Evolutionary conservation across 2,888 invertebrate genomes (phyloP).

Genomic region (Aleiodes alternator): DNA sequence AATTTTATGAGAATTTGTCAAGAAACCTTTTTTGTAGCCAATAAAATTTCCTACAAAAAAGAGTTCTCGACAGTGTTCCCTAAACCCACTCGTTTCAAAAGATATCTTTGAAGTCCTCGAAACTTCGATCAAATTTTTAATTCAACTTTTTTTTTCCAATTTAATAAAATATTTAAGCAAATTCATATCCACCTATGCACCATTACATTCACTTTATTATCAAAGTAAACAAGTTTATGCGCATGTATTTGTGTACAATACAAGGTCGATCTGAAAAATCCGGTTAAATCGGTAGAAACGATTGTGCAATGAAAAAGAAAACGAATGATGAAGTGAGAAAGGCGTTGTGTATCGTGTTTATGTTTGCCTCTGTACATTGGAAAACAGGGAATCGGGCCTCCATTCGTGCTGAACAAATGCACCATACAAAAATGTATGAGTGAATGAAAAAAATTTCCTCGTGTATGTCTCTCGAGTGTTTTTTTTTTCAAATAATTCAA

Average conservation of each 20-base stretch:
- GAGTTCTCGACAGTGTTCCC: no score
- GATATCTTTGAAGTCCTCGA: not conserved
- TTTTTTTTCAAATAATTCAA: no score
- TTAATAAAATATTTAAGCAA: not conserved
- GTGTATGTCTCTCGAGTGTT: no score
- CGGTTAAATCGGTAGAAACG: slow-evolving; percentile 57
- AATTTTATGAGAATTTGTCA: no score
- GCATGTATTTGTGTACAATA: slow-evolving; percentile 34
- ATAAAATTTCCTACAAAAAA: no score
- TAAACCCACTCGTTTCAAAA: not conserved
- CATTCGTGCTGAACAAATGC: slow-evolving; percentile 42
- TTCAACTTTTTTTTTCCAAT: not conserved
- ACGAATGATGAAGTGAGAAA: slow-evolving; percentile 14
- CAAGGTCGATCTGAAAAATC: slow-evolving; percentile 71
- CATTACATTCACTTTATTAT: slow-evolving; percentile 4
- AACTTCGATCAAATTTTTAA: no score
- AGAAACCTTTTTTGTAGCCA: no score
- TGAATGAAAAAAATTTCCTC: no score
- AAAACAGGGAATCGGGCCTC: slow-evolving; percentile 27
- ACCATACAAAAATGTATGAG: no score
- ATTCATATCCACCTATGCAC: not conserved
- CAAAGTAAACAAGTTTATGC: slow-evolving; percentile 11
- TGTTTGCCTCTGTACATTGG: slow-evolving; percentile 50
- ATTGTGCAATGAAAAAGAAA: slow-evolving; percentile 52
- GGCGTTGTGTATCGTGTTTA: slow-evolving; percentile 11